Conservation (phyloP, 2,797 vertebrate species). For the Fringilla coelebs region DNA sequence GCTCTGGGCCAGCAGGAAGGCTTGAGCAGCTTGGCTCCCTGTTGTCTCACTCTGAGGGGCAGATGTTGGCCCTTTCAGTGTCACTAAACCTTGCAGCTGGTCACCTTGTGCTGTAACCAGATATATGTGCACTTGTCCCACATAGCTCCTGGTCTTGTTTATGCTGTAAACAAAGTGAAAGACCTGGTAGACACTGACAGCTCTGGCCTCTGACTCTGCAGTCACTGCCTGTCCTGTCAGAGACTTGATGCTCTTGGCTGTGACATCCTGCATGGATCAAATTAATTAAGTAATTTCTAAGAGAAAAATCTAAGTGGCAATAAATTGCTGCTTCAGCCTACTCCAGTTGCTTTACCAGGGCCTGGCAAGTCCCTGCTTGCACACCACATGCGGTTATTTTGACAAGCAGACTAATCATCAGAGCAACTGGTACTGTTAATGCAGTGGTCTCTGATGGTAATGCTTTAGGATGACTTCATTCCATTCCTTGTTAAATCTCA, state of each 20-base stretch:
- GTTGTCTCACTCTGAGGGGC: not conserved
- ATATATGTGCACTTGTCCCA: not conserved
- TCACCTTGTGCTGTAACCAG: constrained; percentile 18
- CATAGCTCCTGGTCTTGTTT: not conserved
- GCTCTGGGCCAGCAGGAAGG: not conserved
- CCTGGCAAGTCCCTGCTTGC: not conserved
- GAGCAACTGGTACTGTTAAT: not conserved
- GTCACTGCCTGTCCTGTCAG: not conserved
- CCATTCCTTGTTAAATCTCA: not conserved
- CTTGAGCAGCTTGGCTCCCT: not conserved
- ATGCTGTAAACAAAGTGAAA: not conserved
- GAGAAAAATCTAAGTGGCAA: not conserved
- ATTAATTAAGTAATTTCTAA: not conserved
- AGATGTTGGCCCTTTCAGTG: constrained; percentile 26
- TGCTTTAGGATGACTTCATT: not conserved
- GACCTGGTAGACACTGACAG: not conserved
- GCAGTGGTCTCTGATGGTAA: not conserved
- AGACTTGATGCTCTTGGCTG: not conserved
- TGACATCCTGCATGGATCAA: not conserved
- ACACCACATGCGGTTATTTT: not conserved
- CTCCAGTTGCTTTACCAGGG: not conserved
- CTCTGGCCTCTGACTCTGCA: not conserved
- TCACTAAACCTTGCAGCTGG: constrained; percentile 31
- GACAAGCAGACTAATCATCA: not conserved
- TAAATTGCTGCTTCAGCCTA: not conserved